Evolutionary conservation across 35 echinoderm and acorn worm genomes (phyloP).

Genomic region (Diadema setosum): DNA sequence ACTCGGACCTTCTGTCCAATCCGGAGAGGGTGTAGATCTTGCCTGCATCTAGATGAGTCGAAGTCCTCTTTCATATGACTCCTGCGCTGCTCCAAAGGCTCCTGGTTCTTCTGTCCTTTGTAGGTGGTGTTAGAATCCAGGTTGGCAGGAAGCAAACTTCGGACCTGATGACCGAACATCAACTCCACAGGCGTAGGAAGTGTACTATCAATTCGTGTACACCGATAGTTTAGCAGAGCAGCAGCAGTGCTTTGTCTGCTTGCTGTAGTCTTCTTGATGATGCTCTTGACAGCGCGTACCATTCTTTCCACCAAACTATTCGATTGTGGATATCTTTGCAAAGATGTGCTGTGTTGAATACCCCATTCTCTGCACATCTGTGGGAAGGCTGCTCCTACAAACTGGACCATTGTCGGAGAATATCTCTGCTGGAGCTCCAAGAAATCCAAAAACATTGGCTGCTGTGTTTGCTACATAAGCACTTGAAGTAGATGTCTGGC

Average conservation of each 20-base stretch:
- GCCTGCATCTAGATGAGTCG: neutral
- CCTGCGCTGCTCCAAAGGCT: neutral
- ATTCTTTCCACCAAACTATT: conserved; percentile 45
- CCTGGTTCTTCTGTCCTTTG: neutral
- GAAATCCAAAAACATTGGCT: neutral
- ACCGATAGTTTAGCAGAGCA: neutral
- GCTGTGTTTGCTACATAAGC: neutral
- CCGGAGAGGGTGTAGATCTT: neutral
- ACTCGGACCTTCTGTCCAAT: neutral
- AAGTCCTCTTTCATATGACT: neutral
- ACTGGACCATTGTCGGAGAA: conserved; percentile 13
- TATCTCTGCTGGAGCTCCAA: neutral
- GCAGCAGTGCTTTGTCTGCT: neutral
- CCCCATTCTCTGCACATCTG: conserved; percentile 36
- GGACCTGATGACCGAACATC: conserved; percentile 22
- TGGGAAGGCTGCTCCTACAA: neutral
- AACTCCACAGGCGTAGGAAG: conserved; percentile 37
- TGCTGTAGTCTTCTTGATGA: conserved; percentile 10
- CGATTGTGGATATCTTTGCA: conserved; percentile 52
- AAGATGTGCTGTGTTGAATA: conserved; percentile 55
- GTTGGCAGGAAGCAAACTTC: conserved; percentile 15
- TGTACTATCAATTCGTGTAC: conserved; percentile 12
- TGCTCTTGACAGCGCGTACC: conserved; percentile 32
- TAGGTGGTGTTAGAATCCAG: neutral
- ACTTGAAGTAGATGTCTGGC: neutral